These are phyloP conservation scores for Ambastaia sidthimunki DNA, from an alignment of 2,797 vertebrate genomes.

Conservation along the genomic window DNA sequence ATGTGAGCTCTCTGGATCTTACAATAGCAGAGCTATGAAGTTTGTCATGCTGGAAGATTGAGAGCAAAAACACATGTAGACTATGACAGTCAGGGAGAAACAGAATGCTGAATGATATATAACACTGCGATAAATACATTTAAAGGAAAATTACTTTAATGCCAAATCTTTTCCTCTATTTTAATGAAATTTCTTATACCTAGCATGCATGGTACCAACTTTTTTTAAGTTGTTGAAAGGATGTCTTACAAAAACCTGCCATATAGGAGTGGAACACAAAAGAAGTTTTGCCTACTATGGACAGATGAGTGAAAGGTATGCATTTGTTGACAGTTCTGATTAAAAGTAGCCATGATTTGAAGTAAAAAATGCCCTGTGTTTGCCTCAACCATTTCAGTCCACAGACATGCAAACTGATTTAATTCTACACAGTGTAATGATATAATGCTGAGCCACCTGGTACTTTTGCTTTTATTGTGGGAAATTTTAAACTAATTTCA, in stretches of 20 bases:
- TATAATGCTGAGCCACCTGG: conserved; percentile 89
- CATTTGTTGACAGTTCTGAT: conserved; percentile 67
- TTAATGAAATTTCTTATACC: conserved; percentile 21
- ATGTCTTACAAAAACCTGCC: background rate
- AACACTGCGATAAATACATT: conserved; percentile 50
- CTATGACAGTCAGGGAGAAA: conserved; percentile 68
- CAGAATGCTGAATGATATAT: conserved; percentile 66
- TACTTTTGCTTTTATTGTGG: conserved; percentile 84
- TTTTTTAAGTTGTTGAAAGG: background rate
- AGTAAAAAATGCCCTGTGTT: conserved; percentile 77
- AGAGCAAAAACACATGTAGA: conserved; percentile 77
- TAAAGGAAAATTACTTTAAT: conserved; percentile 37
- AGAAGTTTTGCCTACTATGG: conserved; percentile 13
- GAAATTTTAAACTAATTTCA: conserved; percentile 93
- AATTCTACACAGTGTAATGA: conserved; percentile 80
- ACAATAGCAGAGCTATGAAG: conserved; percentile 75
- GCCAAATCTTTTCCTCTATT: conserved; percentile 22
- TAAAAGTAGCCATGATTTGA: conserved; percentile 78
- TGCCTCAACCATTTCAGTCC: conserved; percentile 74
- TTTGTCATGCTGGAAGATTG: conserved; percentile 80
- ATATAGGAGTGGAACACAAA: background rate
- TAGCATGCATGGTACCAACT: background rate
- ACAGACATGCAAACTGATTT: conserved; percentile 89
- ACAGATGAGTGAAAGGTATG: conserved; percentile 55
- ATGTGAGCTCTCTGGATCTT: conserved; percentile 67